phyloP scores from a whole-genome alignment of 2,113 vertebrate genomes.

The Catagonus wagneri region DNA sequence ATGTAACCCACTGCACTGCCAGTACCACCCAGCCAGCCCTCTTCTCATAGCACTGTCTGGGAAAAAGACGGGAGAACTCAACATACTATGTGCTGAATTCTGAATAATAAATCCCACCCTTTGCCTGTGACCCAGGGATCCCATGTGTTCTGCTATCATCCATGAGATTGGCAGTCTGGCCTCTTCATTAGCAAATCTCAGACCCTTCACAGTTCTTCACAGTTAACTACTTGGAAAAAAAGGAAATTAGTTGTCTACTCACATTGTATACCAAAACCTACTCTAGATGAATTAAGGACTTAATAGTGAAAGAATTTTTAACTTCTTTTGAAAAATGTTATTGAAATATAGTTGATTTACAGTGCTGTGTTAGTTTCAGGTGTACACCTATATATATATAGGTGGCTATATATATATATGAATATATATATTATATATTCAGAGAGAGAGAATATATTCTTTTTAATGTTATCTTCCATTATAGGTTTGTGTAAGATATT shows the following conservation, averaged over 20 bases:
- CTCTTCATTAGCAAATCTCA: neutral
- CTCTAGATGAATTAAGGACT: neutral
- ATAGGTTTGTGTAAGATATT: no score
- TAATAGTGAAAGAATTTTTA: constrained; percentile 31
- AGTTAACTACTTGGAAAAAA: neutral
- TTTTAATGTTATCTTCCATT: no score
- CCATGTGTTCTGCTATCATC: neutral
- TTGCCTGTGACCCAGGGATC: neutral
- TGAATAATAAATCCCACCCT: neutral
- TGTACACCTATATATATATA: no score
- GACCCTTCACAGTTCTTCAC: neutral
- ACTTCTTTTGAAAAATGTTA: no score
- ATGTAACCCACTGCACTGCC: neutral
- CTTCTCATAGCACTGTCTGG: neutral
- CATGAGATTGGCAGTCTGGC: neutral
- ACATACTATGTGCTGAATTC: neutral
- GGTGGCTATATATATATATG: no score
- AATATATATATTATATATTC: no score
- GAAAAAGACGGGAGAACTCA: neutral
- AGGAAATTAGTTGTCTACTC: neutral
- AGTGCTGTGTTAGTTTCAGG: no score
- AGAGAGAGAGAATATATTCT: no score
- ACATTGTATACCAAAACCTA: neutral
- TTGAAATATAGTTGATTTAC: no score
- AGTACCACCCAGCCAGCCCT: neutral